Evolutionary conservation across 1,140 invertebrate species (phyloP), one percentile per base, ranked within the genome.

Genomic region (Tenebrio molitor): DNA sequence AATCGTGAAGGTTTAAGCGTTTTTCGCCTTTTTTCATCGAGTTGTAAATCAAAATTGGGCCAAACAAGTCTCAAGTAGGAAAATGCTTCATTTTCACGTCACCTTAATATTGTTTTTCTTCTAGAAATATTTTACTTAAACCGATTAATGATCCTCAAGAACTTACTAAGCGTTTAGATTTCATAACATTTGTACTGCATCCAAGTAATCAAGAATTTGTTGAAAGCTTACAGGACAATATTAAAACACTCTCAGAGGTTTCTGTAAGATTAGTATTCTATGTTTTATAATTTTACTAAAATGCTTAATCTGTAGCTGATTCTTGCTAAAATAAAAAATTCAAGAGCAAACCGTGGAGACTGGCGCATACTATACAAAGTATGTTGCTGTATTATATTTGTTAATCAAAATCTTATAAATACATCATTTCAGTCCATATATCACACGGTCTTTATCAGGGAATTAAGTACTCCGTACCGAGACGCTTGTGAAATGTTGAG

Each of bases 1-100:
- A 85, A 81, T 62, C 89, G 88, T 78, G 91, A 93, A 81, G 91
- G 91, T 0, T 84, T 91, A 6, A 94, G 92, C 79, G 79, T 95
- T 1, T 94, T 86, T 84, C 88, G 89, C 10, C 80, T 93, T n/a
- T 86, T 93, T 42, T 77, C 77, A 36, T 90, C 89, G 81, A 86
- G 89, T 75, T 94, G 92, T 75, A 87, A 86, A 74, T 93, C 91
- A 0, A 86, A 86, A 77, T 82, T 90, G 73, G 90, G 88, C 3
- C 78, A 78, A 23, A 79, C 80, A 19, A 77, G 82, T 71, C 83
- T 91, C 74, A 88, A 87, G 89, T 87, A 81, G 8, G 3, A 8
- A 29, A 8, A 29, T 29, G 25, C 25, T 4, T 8, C 25, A 29
- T 29, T 14, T 58, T 2, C 4, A 50, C 8, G 17, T 8, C 8